Conservation (phyloP, 2,797 vertebrate species). For the Falco naumanni region DNA sequence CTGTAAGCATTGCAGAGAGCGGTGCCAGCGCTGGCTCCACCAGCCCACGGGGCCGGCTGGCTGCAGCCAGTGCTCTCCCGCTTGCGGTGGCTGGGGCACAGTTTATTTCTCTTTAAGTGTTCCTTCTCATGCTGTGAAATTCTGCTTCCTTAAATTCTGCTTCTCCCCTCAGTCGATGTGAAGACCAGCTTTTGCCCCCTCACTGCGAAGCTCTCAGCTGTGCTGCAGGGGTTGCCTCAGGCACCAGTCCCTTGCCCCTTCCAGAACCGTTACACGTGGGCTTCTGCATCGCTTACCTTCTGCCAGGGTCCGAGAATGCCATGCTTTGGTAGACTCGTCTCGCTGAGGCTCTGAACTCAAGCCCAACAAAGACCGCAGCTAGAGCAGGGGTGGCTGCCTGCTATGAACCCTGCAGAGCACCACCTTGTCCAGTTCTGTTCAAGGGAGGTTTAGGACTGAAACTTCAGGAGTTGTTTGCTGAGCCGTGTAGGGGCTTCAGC, state of each 20-base stretch:
- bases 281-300: not conserved
- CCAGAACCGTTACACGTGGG: fast-evolving
- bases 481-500: not conserved
- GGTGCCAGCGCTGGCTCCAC: fast-evolving
- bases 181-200: not conserved
- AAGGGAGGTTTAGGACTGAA: not conserved
- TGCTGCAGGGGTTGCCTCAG: not conserved
- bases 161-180: not conserved
- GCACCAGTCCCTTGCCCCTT: not conserved
- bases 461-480: not conserved
- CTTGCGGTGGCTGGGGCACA: fast-evolving
- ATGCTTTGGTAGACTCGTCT: not conserved
- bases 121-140: fast-evolving
- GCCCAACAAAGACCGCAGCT: not conserved
- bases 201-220: not conserved
- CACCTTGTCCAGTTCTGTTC: not conserved
- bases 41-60: not conserved
- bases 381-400: fast-evolving
- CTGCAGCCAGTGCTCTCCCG: not conserved
- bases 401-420: not conserved
- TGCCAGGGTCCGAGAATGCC: fast-evolving
- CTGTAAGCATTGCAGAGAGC: fast-evolving
- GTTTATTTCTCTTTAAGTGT: not conserved
- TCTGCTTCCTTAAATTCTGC: not conserved
- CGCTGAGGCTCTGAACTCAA: not conserved